A percentile compares a stretch with the other conserved stretches of the same genome.
These are phyloP conservation scores for Cairina moschata DNA, from an alignment of 2,113 vertebrate genomes.

Conservation along the genomic window DNA sequence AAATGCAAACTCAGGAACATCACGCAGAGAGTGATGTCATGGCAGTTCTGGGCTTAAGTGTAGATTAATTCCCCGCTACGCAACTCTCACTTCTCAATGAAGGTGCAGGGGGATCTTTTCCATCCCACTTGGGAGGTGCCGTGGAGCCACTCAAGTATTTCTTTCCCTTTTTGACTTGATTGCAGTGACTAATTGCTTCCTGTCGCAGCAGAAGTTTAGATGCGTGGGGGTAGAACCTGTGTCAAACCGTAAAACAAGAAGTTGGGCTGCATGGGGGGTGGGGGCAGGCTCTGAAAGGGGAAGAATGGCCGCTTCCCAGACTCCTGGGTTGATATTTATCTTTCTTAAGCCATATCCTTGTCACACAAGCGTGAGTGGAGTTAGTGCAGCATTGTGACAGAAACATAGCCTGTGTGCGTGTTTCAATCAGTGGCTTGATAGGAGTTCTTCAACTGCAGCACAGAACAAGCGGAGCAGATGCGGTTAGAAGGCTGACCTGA, in stretches of 20 bases:
- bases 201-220: rapidly evolving
- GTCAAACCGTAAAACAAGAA: neutral
- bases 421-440: neutral
- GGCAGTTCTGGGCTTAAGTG: neutral
- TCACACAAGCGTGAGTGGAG: neutral
- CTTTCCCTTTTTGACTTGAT: neutral
- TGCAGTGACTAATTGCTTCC: neutral
- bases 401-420: neutral
- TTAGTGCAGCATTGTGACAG: neutral
- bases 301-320: neutral
- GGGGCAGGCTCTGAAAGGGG: neutral
- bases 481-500: neutral
- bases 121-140: neutral
- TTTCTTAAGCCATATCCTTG: neutral
- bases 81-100: neutral
- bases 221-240: neutral
- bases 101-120: neutral
- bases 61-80: neutral
- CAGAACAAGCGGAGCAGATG: neutral
- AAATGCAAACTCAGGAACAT: slow-evolving; percentile 6
- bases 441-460: neutral
- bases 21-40: neutral
- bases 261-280: neutral
- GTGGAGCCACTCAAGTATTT: rapidly evolving
- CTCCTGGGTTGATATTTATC: neutral